phyloP scores from a whole-genome alignment of 2,888 invertebrate genomes.

The Seira ritae region DNA sequence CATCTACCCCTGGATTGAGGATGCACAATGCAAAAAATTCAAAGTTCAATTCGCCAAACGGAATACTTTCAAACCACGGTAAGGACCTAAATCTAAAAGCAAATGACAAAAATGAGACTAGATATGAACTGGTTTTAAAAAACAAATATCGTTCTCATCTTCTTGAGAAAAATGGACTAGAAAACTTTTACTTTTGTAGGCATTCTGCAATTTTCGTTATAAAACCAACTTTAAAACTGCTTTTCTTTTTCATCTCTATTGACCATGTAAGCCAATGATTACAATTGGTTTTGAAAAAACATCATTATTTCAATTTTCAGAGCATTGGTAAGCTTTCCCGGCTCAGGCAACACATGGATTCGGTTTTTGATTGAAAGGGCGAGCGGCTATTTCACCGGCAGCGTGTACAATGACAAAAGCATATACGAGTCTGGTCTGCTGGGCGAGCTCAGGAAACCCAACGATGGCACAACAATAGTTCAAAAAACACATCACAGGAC shows the following conservation, averaged over 20 bases:
- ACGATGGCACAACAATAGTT: conserved; percentile 74
- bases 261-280: too few relatives aligned
- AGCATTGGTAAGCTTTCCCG: conserved; percentile 75
- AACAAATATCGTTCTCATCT: neutral
- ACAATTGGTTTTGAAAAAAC: too few relatives aligned
- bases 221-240: too few relatives aligned
- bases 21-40: conserved; percentile 72
- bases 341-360: conserved; percentile 75
- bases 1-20: conserved; percentile 72
- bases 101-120: neutral
- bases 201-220: too few relatives aligned
- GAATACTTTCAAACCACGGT: conserved; percentile 73
- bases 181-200: too few relatives aligned
- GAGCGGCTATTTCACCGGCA: conserved; percentile 75
- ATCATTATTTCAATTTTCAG: conserved; percentile 51
- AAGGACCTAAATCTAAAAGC: conserved; percentile 34
- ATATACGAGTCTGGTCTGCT: conserved; percentile 72
- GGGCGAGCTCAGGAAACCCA: conserved; percentile 74
- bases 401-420: conserved; percentile 74
- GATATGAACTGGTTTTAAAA: neutral
- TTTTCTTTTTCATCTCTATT: too few relatives aligned
- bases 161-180: too few relatives aligned
- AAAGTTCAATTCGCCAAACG: conserved; percentile 73
- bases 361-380: conserved; percentile 75
- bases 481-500: conserved; percentile 75